Base-by-base conservation (phyloP, 2,113 vertebrate species). In the Poeciliopsis retropinna region DNA sequence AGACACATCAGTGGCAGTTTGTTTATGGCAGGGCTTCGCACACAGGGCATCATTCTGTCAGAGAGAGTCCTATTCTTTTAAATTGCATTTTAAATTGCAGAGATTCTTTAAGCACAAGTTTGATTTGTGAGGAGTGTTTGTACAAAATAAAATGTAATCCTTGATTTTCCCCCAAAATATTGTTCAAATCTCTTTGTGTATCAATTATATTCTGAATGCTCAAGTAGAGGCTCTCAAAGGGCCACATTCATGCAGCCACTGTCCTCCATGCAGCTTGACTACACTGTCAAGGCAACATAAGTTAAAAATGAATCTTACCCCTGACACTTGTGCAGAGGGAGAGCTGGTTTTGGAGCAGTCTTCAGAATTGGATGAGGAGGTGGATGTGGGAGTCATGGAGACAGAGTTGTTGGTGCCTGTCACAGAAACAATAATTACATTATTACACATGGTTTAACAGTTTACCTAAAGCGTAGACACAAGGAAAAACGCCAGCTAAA, bases 381-480 rank as follows among this genome's bases (percentile, higher is more conserved):
- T 97, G 79, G 98, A 99, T 64, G 97, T 97, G 79, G 97, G 98
- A 96, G 98, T 99, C 96, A 99, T 98, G 69, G 97, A 93, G 78
- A 99, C 95, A 0, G 96, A 92, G 94, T 94, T 96, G 88, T 91
- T 96, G 85, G 93, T 98, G 94, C 96, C 98, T 99, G 34, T 25
- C 14, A 76, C 5, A 81, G 22, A 61, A 64, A 57, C 5, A 37
- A 39, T 10, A 8, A 28, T 29, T 0, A 27, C 14, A 14, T 25
- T 64, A 39, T 31, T 32, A 34, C 14, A 64, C 44, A 19, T 37
- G 10, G 17, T 64, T 28, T 14, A 27, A 57, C 28, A 5, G 44
- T 15, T 19, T 44, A 12, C 19, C 19, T 6, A 61, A 22, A 32
- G 6, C 0, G 4, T 11, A 6, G 15, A 19, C 17, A 3, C 67